Conservation (phyloP, 37 sponge, comb jelly and placozoan species). For the Chondrosia reniformis region DNA sequence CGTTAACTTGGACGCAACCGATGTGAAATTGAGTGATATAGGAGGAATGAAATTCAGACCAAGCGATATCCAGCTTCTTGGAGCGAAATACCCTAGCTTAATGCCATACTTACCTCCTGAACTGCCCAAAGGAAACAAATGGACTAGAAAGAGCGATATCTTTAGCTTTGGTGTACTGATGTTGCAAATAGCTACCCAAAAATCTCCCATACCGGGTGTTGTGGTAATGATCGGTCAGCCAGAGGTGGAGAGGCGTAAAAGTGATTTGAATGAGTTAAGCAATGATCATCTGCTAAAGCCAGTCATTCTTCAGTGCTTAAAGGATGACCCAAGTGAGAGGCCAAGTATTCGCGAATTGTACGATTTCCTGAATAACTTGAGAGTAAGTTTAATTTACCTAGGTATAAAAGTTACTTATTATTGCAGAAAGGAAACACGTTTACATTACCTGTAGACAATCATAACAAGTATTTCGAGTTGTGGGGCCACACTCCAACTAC, state of each 20-base stretch:
- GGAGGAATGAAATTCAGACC: neutral
- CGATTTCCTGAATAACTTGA: too few species aligned
- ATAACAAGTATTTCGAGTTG: too few species aligned
- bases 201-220: neutral
- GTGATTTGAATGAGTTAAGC: neutral
- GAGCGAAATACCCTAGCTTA: neutral
- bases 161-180: conserved; percentile 4
- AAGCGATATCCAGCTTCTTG: neutral
- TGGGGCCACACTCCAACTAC: too few species aligned
- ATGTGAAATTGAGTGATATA: neutral
- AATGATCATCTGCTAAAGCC: neutral
- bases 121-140: neutral
- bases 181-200: neutral
- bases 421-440: too few species aligned
- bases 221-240: neutral
- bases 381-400: too few species aligned
- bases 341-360: neutral
- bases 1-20: neutral
- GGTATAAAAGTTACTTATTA: too few species aligned
- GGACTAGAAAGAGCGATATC: neutral
- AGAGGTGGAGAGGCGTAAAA: neutral
- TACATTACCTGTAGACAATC: too few species aligned
- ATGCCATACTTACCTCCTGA: neutral
- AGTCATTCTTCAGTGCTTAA: neutral
- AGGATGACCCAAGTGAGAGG: neutral